phyloP scores from a whole-genome alignment of 2,888 invertebrate species.

The Ellobium chinense region DNA sequence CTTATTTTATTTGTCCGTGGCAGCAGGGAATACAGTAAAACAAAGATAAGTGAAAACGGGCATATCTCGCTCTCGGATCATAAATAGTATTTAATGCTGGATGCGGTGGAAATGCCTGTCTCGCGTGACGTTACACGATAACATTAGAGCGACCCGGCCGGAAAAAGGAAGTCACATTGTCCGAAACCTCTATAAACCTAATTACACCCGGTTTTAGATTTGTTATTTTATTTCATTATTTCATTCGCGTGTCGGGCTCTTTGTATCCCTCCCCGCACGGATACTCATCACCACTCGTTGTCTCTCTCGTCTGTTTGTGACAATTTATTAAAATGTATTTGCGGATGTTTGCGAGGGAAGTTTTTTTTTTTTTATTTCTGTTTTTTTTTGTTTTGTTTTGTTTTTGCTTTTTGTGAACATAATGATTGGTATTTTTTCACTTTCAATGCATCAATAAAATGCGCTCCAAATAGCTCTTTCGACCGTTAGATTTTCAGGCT shows the following conservation, averaged over 20 bases:
- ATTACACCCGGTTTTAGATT: conserved; percentile 35
- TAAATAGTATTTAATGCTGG: conserved; percentile 36
- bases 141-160: conserved; percentile 27
- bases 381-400: too few species aligned
- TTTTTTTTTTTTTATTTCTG: too few species aligned
- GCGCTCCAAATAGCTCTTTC: not conserved
- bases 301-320: not conserved
- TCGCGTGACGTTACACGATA: conserved; percentile 32
- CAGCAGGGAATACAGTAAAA: conserved; percentile 18
- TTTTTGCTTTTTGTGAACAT: conserved; percentile 23
- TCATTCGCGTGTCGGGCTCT: conserved; percentile 17
- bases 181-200: conserved; percentile 40
- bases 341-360: conserved; percentile 22
- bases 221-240: conserved; percentile 42
- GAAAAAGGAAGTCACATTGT: conserved; percentile 39
- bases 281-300: conserved; percentile 10
- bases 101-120: conserved; percentile 12
- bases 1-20: conserved; percentile 38
- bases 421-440: conserved; percentile 25
- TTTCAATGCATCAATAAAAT: conserved; percentile 34
- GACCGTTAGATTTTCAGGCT: not conserved
- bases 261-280: conserved; percentile 17
- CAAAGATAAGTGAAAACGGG: conserved; percentile 26
- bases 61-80: conserved; percentile 33
- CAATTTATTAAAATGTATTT: conserved; percentile 34